These are phyloP conservation scores for Nicator chloris DNA, from an alignment of 2,113 vertebrate species.

Conservation along the genomic window DNA sequence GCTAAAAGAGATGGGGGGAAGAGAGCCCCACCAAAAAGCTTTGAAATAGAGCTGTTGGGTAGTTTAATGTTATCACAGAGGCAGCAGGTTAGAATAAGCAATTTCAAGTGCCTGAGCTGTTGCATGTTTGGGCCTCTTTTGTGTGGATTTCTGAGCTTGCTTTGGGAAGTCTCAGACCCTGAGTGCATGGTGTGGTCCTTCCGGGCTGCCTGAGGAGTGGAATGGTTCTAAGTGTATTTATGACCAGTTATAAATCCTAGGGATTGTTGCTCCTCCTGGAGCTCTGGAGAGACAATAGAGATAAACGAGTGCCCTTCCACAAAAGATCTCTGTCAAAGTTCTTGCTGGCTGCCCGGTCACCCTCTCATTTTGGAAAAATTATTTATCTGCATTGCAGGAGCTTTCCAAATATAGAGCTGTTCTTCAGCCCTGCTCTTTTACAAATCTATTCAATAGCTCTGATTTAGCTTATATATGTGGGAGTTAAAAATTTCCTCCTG, in stretches of 20 bases:
- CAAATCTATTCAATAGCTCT: not conserved
- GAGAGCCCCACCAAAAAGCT: conserved; percentile 11
- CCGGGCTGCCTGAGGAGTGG: not conserved
- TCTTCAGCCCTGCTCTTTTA: not conserved
- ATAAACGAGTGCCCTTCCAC: not conserved
- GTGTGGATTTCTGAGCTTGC: not conserved
- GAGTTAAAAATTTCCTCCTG: not conserved
- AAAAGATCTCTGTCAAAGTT: not conserved
- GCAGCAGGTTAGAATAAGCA: not conserved
- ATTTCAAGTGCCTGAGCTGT: not conserved
- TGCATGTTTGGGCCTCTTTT: not conserved
- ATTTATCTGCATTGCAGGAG: not conserved
- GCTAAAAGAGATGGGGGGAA: not conserved
- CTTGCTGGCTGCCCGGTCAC: not conserved
- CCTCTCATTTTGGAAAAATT: not conserved
- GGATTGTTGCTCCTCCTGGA: not conserved
- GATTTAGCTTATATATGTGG: not conserved
- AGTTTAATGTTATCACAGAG: not conserved
- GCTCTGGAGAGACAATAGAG: not conserved
- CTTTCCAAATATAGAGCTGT: conserved; percentile 16
- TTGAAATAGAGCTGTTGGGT: conserved; percentile 4
- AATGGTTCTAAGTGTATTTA: not conserved
- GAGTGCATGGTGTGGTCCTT: not conserved
- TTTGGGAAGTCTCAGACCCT: not conserved
- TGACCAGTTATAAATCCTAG: not conserved